Base-by-base conservation (phyloP, 2,888 invertebrate genomes). In the Thereva unica region DNA sequence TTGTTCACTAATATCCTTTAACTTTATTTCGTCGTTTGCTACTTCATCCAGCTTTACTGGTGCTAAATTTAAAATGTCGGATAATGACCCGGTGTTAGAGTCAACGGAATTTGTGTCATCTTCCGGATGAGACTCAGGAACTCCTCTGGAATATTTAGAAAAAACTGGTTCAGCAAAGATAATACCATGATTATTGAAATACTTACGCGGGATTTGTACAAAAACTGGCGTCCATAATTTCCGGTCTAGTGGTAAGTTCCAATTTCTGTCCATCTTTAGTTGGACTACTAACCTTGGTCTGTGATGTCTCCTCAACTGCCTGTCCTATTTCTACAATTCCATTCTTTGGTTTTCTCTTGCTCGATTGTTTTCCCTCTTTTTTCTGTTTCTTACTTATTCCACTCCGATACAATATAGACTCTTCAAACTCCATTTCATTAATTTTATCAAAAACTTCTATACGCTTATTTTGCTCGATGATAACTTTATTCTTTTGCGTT, bases 391-490 rank as follows among this genome's bases (percentile, higher is more conserved):
- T 71, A 1, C 64, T 61, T 23, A 82, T 83, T 54, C 84, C 85
- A 61, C 88, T 88, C 52, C 87, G 88, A 76, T 88, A 85, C 8
- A 88, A 77, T 55, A 89, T 86, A 70, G 88, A 87, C 65, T 87
- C 88, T 71, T 90, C 90, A 71, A 86, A 90, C 70, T 88, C 87
- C 82, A 87, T 85, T 78, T 88, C 86, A 71, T 89, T 86, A 57
- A 92, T 91, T 78, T 88, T 87, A 70, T 87, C 85, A 69, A 89
- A 88, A 71, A 89, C 76, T 74, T 87, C 86, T 68, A 89, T 78
- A 68, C 88, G 88, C 71, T 81, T 75, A 67, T 74, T 78, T 69
- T 80, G 78, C 66, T 80, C 70, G 6, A 63, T 47, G 34, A 64
- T 44, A n/a, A 67, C 35, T 44, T 59, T 64, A 52, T 68, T 68